Evolutionary conservation across 2,888 invertebrate genomes (phyloP), one percentile per base, ranked within the genome.

Genomic region (Dolichopus griseipennis): DNA sequence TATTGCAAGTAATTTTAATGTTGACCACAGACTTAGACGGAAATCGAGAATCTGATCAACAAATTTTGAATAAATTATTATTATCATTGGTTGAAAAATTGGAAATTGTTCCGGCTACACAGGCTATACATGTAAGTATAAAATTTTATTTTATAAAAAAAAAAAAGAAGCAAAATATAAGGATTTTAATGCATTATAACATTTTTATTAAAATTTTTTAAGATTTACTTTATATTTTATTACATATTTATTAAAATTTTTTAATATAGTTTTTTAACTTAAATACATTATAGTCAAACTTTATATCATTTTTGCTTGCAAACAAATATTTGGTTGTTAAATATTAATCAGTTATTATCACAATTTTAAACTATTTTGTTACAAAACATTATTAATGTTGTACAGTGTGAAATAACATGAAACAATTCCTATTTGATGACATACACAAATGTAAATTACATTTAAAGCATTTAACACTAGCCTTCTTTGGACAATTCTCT

Each of bases 1-100:
- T 93, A 76, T 89, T 97, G 79, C 96, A 97, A 87, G 93, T 92
- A 72, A 85, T 96, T 5, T 84, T 95, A 12, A 94, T 95, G 90
- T 82, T 96, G 67, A 93, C 93, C 0, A 89, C 91, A 10, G 95
- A 96, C 79, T 84, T 96, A 34, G 95, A 95, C 79, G 90, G 91
- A 0, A 90, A 89, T 74, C 90, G 91, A 43, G 94, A 92, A 76
- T 85, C 86, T 64, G 93, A 96, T 78, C 87, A 89, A 74, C 84
- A 86, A 0, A 90, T 92, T 41, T 83, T 96, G 21, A 91, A 92
- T 73, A 86, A 87, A 0, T 83, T 96, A 6, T 84, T 96, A 1
- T 84, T 86, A 20, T 86, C 90, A 0, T 82, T 95, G 2, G 87
- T 94, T 0, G 84, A 85, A 1, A 90, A 91, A 76, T 81, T 92